Conservation (phyloP, 2,888 invertebrate species). For the Formica aserva region DNA sequence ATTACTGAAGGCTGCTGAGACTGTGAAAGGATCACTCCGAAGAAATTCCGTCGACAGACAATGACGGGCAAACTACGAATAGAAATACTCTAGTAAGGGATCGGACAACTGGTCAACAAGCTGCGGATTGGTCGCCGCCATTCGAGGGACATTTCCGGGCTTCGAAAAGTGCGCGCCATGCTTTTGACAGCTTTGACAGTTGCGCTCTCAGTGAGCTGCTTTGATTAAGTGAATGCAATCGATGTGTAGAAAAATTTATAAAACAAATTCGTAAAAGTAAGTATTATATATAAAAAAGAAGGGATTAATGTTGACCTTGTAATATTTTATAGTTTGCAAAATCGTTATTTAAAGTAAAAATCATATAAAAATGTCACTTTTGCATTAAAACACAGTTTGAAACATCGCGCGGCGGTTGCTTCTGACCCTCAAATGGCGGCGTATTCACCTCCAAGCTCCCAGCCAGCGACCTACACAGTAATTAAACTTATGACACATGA, state of each 20-base stretch:
- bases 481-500: no score
- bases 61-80: not conserved
- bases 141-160: not conserved
- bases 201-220: not conserved
- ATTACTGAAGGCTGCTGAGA: not conserved
- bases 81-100: not conserved
- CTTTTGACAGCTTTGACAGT: not conserved
- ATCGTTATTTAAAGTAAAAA: not conserved
- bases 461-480: no score
- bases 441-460: no score
- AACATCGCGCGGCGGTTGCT: no score
- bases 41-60: no score
- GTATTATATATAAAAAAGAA: not conserved
- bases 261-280: not conserved
- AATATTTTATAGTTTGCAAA: not conserved
- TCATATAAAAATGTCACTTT: not conserved
- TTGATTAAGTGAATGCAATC: not conserved
- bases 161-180: not conserved
- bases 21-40: not conserved
- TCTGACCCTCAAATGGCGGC: no score
- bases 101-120: not conserved
- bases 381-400: no score
- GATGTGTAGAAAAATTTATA: not conserved
- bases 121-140: not conserved
- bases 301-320: not conserved